phyloP scores from a whole-genome alignment of 1,140 invertebrate genomes.

The Probaryconus sp. region DNA sequence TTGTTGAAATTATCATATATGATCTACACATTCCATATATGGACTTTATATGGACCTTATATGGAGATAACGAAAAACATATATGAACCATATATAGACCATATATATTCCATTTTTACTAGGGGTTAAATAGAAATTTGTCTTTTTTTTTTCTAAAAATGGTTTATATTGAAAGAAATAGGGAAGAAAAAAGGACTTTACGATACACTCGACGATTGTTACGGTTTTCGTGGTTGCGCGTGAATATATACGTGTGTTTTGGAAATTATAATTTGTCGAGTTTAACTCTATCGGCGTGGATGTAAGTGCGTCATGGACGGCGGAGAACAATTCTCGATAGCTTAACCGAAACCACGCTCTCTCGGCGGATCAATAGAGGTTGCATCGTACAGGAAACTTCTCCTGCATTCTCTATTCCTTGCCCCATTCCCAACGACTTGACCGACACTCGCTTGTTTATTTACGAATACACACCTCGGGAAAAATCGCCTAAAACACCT shows the following conservation, averaged over 20 bases:
- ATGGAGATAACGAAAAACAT: no score
- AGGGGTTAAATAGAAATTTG: no score
- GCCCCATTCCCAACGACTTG: slow-evolving; percentile 10
- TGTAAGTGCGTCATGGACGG: slow-evolving; percentile 41
- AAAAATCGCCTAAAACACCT: no score
- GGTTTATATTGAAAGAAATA: no score
- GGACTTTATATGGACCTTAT: no score
- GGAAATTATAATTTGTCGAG: slow-evolving; percentile 51
- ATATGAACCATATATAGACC: no score
- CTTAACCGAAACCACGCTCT: slow-evolving; percentile 53
- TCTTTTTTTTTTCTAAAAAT: no score
- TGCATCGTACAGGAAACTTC: slow-evolving; percentile 47
- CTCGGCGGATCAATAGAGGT: slow-evolving; percentile 54
- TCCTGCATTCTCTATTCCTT: slow-evolving; percentile 32
- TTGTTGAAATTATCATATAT: no score
- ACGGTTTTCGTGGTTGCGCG: slow-evolving; percentile 1
- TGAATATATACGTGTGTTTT: slow-evolving; percentile 29
- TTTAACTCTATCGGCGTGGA: slow-evolving; percentile 44
- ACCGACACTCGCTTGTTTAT: background rate
- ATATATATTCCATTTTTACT: no score
- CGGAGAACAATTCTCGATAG: slow-evolving; percentile 56
- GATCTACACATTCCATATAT: no score
- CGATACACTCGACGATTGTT: no score
- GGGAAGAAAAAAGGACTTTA: no score
- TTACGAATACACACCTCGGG: background rate